A percentile compares a stretch with the other conserved stretches of the same genome.
These are phyloP conservation scores for Zaprionus nigranus DNA, from an alignment of 1,140 invertebrate genomes.

Conservation along the genomic window DNA sequence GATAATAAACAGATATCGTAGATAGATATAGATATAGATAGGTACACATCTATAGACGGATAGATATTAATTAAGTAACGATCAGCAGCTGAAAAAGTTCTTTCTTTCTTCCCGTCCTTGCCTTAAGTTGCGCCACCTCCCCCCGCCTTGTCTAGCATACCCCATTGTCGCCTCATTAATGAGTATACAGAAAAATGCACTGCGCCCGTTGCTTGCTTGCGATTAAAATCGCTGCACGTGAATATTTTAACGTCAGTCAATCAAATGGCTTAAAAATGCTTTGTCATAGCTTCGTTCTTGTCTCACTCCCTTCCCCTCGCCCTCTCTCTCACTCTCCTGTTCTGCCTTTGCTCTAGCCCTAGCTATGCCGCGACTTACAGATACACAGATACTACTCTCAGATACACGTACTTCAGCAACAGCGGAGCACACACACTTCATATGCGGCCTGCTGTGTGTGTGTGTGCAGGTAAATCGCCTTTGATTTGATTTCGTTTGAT, in stretches of 20 bases:
- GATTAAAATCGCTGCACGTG: conserved; percentile 79
- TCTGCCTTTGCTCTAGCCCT: conserved; percentile 1
- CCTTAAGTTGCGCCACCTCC: neutral
- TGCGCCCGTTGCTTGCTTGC: conserved; percentile 68
- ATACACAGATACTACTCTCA: conserved; percentile 17
- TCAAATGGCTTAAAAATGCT: conserved; percentile 83
- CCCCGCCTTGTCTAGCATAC: neutral
- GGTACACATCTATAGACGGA: too few relatives aligned
- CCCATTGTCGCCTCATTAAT: neutral
- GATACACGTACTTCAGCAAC: conserved; percentile 32
- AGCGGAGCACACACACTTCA: conserved; percentile 24
- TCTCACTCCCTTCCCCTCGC: neutral
- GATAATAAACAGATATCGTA: neutral
- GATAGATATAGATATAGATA: neutral
- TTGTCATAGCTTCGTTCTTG: conserved; percentile 67
- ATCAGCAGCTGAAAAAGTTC: too few relatives aligned
- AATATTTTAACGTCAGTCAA: conserved; percentile 83
- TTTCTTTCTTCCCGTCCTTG: too few relatives aligned
- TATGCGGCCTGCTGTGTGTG: conserved; percentile 38
- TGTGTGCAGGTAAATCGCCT: conserved; percentile 76
- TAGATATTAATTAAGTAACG: too few relatives aligned
- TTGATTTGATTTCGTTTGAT: conserved; percentile 82
- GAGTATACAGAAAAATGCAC: conserved; percentile 52
- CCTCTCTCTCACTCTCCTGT: neutral
- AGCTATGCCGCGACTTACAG: conserved; percentile 35